Conservation (phyloP, 2,113 vertebrate species). For the Nothobranchius furzeri region DNA sequence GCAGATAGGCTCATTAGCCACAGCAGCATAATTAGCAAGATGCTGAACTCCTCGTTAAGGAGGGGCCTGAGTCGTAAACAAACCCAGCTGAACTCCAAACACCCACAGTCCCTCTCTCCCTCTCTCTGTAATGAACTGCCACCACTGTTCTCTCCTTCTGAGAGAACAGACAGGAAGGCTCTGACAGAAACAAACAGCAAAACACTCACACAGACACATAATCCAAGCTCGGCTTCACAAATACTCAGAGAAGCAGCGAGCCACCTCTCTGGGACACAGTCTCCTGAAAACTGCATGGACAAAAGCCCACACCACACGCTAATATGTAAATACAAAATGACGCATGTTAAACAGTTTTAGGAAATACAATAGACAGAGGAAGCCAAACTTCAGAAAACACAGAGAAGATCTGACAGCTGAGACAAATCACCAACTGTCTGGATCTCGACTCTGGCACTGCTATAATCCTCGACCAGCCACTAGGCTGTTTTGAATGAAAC, state of each 20-base stretch:
- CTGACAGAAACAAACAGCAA: conserved; percentile 53
- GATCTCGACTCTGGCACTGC: conserved; percentile 45
- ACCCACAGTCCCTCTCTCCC: conserved; percentile 55
- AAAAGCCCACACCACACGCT: conserved; percentile 16
- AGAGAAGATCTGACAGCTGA: conserved; percentile 44
- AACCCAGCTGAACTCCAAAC: conserved; percentile 74
- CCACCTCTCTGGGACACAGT: conserved; percentile 36
- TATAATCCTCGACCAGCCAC: conserved; percentile 46
- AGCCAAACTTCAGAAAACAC: conserved; percentile 17
- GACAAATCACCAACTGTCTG: conserved; percentile 42
- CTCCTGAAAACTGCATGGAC: conserved; percentile 37
- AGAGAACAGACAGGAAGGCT: conserved; percentile 55
- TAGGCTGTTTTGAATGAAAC: conserved; percentile 30
- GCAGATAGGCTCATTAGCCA: conserved; percentile 80
- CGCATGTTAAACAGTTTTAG: conserved; percentile 22
- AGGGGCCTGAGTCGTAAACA: conserved; percentile 80
- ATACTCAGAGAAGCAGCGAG: conserved; percentile 41
- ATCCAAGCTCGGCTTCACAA: conserved; percentile 36
- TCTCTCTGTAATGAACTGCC: conserved; percentile 77
- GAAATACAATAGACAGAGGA: conserved; percentile 21
- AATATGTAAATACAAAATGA: conserved; percentile 7
- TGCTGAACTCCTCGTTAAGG: conserved; percentile 81
- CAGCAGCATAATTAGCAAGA: conserved; percentile 83
- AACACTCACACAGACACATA: conserved; percentile 5
- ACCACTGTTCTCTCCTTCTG: conserved; percentile 66